These are phyloP conservation scores for Rugalucina vietnamica DNA, from an alignment of 2,888 invertebrate genomes.

Conservation along the genomic window DNA sequence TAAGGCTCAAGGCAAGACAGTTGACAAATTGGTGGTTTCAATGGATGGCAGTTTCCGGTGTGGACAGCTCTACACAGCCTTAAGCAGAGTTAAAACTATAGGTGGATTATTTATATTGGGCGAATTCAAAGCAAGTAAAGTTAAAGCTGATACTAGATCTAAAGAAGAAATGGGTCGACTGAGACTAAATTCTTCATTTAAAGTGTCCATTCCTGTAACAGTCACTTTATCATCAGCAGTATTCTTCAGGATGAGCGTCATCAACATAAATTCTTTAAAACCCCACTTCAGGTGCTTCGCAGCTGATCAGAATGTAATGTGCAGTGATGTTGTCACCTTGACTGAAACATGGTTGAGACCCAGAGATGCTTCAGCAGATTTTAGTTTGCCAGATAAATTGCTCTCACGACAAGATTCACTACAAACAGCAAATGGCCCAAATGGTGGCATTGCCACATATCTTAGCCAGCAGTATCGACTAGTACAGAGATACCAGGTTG, in stretches of 20 bases:
- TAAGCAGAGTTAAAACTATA: slow-evolving; percentile 27
- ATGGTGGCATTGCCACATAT: neutral
- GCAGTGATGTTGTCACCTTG: neutral
- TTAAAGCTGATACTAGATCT: neutral
- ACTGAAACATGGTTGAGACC: neutral
- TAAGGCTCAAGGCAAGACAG: slow-evolving; percentile 38
- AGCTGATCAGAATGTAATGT: neutral
- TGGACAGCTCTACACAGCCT: slow-evolving; percentile 32
- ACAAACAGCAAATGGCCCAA: neutral
- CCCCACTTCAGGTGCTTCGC: neutral
- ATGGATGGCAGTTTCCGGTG: slow-evolving; percentile 8
- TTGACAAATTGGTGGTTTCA: slow-evolving; percentile 25
- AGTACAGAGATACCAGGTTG: neutral
- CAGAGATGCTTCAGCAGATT: neutral
- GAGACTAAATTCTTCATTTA: neutral
- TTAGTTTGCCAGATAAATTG: neutral
- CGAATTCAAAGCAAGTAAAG: neutral
- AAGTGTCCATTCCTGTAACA: neutral
- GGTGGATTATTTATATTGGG: slow-evolving; percentile 26
- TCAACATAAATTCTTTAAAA: neutral
- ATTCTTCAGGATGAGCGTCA: neutral
- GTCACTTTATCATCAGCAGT: neutral
- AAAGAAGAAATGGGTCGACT: neutral
- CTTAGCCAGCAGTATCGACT: neutral
- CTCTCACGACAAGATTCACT: neutral